Percentiles rank a stretch among this genome's conserved stretches.
Evolutionary conservation across 1,140 invertebrate genomes (phyloP).

Genomic region (Ceratoteleas bidentatus): DNA sequence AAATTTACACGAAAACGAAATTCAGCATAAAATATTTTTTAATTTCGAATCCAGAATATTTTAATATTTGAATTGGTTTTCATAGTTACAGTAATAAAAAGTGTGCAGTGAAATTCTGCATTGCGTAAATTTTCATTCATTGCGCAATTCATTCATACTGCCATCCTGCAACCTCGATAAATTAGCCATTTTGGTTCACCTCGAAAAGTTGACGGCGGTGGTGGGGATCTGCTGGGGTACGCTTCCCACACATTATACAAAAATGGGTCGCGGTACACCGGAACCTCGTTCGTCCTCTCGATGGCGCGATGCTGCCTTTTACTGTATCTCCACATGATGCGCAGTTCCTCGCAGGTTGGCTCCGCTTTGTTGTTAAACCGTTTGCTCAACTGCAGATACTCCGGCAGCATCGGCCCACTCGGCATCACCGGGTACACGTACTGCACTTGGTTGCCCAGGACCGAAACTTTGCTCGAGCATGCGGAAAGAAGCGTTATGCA

Average conservation of each 20-base stretch:
- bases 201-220: constrained; percentile 69
- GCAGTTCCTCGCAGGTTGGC: constrained; percentile 92
- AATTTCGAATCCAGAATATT: no score
- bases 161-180: no score
- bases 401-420: constrained; percentile 62
- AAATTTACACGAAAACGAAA: no score
- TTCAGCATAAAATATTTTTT: no score
- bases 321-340: constrained; percentile 95
- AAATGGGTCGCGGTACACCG: constrained; percentile 89
- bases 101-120: no score
- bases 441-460: constrained; percentile 64
- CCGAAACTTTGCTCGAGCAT: constrained; percentile 70
- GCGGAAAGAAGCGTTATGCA: constrained; percentile 72
- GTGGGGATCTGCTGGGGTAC: constrained; percentile 79
- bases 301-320: constrained; percentile 92
- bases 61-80: no score
- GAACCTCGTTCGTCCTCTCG: constrained; percentile 92
- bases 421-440: constrained; percentile 70
- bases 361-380: constrained; percentile 80
- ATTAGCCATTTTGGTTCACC: constrained; percentile 56
- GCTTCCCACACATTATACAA: constrained; percentile 90
- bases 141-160: no score
- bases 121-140: no score
- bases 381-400: constrained; percentile 62
- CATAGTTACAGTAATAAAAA: no score